Evolutionary conservation across 2,797 vertebrate species (phyloP).

Genomic region (Microctenopoma steveboyesi): DNA sequence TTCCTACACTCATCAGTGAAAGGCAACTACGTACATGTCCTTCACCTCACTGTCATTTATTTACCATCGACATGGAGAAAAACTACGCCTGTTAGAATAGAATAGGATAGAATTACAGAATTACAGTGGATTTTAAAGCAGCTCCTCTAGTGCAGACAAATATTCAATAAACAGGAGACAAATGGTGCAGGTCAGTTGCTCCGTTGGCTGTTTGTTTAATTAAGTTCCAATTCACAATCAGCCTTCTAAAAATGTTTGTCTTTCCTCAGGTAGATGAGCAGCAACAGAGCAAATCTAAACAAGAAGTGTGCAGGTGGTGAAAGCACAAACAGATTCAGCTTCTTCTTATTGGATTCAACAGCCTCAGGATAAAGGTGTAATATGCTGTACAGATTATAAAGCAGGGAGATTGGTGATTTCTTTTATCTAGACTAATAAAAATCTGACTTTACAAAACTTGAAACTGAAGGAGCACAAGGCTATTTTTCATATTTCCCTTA

Average conservation of each 20-base stretch:
- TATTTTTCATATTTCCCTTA: not conserved
- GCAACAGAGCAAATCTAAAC: not conserved
- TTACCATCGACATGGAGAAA: conserved; percentile 13
- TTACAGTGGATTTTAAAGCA: no score
- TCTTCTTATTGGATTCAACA: no score
- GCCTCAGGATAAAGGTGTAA: no score
- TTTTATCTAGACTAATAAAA: not conserved
- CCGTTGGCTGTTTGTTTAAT: conserved; percentile 25
- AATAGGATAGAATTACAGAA: no score
- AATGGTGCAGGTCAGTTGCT: not conserved
- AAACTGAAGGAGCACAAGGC: not conserved
- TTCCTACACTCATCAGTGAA: no score
- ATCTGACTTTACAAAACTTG: not conserved
- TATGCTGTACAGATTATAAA: not conserved
- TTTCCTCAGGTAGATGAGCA: conserved; percentile 8
- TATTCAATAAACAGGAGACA: no score
- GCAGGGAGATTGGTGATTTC: no score
- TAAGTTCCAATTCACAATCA: conserved; percentile 7
- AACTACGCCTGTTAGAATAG: not conserved
- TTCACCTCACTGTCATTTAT: not conserved
- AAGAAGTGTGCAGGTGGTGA: not conserved
- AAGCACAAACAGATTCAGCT: not conserved
- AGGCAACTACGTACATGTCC: not conserved
- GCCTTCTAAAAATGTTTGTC: conserved; percentile 4
- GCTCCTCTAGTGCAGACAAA: no score